A percentile compares a stretch with the other conserved stretches of the same genome.
Evolutionary conservation across 2,113 vertebrate species (phyloP).

Genomic region (Rhombomys opimus): DNA sequence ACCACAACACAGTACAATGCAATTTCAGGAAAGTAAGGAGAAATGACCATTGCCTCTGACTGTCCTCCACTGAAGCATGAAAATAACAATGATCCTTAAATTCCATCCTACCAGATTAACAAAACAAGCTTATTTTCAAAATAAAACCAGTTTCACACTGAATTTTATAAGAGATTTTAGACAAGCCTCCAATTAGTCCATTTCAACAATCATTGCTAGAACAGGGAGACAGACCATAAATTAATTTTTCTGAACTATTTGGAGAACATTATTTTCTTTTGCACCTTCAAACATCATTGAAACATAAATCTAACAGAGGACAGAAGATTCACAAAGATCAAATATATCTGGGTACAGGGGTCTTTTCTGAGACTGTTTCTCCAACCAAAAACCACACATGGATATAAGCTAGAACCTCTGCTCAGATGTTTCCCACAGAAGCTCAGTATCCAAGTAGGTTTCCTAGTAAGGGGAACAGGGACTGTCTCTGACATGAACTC

Average conservation of each 20-base stretch:
- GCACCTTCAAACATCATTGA: constrained; percentile 83
- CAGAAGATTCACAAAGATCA: no score
- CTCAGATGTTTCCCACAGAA: no score
- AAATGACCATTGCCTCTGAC: not conserved
- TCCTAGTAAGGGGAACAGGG: no score
- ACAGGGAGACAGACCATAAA: constrained; percentile 72
- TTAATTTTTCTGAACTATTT: constrained; percentile 77
- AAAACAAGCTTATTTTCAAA: constrained; percentile 66
- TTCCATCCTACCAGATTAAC: not conserved
- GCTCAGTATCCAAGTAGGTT: no score
- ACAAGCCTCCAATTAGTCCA: constrained; percentile 69
- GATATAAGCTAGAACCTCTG: no score
- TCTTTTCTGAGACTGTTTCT: no score
- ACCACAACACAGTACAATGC: not conserved
- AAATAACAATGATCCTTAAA: constrained; percentile 48
- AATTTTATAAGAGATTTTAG: constrained; percentile 69
- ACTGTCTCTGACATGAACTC: no score
- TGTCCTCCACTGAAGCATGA: not conserved
- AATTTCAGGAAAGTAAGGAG: constrained; percentile 13
- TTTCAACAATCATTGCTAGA: constrained; percentile 80
- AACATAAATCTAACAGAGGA: constrained; percentile 80
- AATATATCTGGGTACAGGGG: no score
- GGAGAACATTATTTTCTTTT: constrained; percentile 80
- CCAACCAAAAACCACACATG: no score
- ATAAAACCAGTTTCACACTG: constrained; percentile 53